Evolutionary conservation across 2,113 vertebrate species (phyloP).

Genomic region (Stigmatopora argus): DNA sequence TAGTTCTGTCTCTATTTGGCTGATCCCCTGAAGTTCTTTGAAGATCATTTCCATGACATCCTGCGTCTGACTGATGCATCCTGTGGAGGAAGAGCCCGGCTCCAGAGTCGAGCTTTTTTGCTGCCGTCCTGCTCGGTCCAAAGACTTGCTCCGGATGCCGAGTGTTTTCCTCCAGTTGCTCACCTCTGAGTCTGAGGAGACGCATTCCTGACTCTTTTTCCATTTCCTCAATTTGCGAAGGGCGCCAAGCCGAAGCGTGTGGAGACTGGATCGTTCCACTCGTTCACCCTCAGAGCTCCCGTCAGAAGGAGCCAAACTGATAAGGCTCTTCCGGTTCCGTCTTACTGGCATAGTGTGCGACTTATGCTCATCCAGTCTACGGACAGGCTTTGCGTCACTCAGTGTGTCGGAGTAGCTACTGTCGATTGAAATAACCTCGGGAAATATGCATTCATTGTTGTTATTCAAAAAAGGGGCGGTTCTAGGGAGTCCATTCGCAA

Average conservation of each 20-base stretch:
- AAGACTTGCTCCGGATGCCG: slow-evolving; percentile 92
- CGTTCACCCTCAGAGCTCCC: slow-evolving; percentile 95
- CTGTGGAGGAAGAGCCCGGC: slow-evolving; percentile 89
- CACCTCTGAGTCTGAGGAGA: slow-evolving; percentile 92
- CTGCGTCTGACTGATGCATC: slow-evolving; percentile 94
- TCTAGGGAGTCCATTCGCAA: slow-evolving; percentile 91
- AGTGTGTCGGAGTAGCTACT: slow-evolving; percentile 84
- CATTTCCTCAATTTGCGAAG: slow-evolving; percentile 90
- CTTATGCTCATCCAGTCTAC: slow-evolving; percentile 73
- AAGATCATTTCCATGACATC: slow-evolving; percentile 99
- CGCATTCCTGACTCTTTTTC: slow-evolving; percentile 97
- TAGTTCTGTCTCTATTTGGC: slow-evolving; percentile 96
- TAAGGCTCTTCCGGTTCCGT: slow-evolving; percentile 91
- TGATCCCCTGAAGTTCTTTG: slow-evolving; percentile 97
- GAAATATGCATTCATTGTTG: slow-evolving; percentile 78
- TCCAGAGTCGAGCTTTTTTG: slow-evolving; percentile 83
- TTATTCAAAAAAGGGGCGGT: slow-evolving; percentile 67
- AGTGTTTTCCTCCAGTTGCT: slow-evolving; percentile 90
- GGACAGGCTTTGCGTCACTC: slow-evolving; percentile 77
- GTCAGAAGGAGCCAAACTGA: slow-evolving; percentile 91
- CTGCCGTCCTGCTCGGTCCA: slow-evolving; percentile 86
- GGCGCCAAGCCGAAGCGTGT: slow-evolving; percentile 86
- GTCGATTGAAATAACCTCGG: slow-evolving; percentile 82
- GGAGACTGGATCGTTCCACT: slow-evolving; percentile 78
- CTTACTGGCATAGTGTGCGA: slow-evolving; percentile 88